Evolutionary conservation across 2,797 vertebrate genomes (phyloP).

Genomic region (Muscicapa comitata): DNA sequence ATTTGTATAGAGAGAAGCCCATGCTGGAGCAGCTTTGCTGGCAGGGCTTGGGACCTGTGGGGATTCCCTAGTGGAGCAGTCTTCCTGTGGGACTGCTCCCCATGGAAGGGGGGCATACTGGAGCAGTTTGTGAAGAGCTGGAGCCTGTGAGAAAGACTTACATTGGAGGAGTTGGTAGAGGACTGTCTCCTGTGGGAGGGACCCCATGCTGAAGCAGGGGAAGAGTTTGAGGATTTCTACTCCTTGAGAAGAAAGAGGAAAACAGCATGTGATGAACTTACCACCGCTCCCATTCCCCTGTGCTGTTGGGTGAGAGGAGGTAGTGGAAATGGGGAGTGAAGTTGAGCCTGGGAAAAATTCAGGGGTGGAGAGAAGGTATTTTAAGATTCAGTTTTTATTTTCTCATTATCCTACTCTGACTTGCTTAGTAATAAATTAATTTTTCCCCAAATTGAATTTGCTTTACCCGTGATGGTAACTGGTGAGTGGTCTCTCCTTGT

Average conservation of each 20-base stretch:
- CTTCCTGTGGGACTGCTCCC: background rate
- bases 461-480: rapidly evolving
- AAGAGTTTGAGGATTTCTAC: background rate
- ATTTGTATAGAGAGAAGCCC: background rate
- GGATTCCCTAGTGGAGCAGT: background rate
- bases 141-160: background rate
- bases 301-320: rapidly evolving
- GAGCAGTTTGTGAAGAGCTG: background rate
- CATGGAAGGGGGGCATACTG: rapidly evolving
- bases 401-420: background rate
- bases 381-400: background rate
- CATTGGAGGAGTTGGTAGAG: background rate
- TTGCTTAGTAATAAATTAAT: background rate
- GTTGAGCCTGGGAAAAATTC: background rate
- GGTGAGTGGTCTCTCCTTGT: background rate
- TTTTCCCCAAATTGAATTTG: background rate
- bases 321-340: background rate
- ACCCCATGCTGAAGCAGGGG: background rate
- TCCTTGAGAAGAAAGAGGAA: background rate
- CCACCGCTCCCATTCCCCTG: background rate
- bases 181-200: background rate
- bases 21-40: background rate
- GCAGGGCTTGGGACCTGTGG: background rate
- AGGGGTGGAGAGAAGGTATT: background rate
- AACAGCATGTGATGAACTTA: background rate